These are phyloP conservation scores for Bufotes viridis DNA, from an alignment of 2,797 vertebrate species.

Conservation along the genomic window DNA sequence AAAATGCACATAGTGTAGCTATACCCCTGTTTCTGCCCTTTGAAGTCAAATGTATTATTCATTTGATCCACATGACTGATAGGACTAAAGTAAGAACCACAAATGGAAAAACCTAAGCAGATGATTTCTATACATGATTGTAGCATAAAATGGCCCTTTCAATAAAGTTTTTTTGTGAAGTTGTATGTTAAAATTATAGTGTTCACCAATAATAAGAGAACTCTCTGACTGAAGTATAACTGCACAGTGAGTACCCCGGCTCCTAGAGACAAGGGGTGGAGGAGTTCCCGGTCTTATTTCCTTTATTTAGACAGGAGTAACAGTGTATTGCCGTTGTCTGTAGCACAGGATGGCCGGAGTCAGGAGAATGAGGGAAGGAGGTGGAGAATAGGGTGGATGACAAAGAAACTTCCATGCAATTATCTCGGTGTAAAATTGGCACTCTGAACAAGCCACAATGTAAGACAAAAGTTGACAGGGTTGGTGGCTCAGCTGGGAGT, in stretches of 20 bases:
- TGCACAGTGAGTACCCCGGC: conserved; percentile 1
- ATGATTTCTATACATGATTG: not conserved
- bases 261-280: conserved; percentile 11
- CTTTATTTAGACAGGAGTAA: conserved; percentile 45
- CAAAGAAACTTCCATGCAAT: conserved; percentile 85
- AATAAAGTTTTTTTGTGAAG: conserved; percentile 22
- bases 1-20: no score
- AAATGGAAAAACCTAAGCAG: not conserved
- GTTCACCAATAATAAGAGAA: not conserved
- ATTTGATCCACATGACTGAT: not conserved
- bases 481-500: conserved; percentile 85
- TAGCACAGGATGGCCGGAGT: conserved; percentile 64
- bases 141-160: not conserved
- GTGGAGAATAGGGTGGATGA: conserved; percentile 66
- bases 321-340: conserved; percentile 26
- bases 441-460: conserved; percentile 81
- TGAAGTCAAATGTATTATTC: no score
- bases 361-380: conserved; percentile 63
- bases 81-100: no score
- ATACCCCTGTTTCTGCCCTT: no score
- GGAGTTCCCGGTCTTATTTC: conserved; percentile 18
- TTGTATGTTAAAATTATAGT: conserved; percentile 41
- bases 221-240: not conserved
- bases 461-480: conserved; percentile 81
- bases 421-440: conserved; percentile 85